Percentiles rank a stretch among this genome's conserved stretches.
phyloP scores from a whole-genome alignment of 1,140 invertebrate genomes.

The Macrobrachium nipponense region DNA sequence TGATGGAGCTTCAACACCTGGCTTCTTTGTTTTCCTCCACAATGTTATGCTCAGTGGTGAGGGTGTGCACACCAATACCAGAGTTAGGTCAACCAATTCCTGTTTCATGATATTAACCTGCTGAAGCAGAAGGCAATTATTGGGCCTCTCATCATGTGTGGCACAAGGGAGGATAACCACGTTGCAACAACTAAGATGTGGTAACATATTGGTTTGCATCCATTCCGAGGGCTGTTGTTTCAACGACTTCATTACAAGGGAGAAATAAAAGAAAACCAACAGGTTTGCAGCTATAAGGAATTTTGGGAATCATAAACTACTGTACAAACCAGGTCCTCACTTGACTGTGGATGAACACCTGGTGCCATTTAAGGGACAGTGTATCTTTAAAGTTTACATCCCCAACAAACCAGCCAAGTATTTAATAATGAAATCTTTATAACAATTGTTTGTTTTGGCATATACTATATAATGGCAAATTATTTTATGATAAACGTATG shows the following conservation, averaged over 20 bases:
- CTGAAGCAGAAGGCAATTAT: conserved; percentile 1
- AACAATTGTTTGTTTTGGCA: too few relatives aligned
- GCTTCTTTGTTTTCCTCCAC: background rate
- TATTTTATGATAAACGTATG: too few relatives aligned
- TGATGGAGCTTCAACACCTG: background rate
- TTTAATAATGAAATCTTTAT: too few relatives aligned
- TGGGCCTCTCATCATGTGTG: background rate
- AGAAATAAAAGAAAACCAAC: background rate
- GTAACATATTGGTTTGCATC: background rate
- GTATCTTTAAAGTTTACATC: conserved; percentile 5
- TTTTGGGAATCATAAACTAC: background rate
- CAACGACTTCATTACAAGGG: background rate
- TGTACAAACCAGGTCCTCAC: background rate
- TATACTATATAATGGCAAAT: too few relatives aligned
- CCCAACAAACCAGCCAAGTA: conserved; percentile 20
- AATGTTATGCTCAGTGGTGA: background rate
- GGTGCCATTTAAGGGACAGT: background rate
- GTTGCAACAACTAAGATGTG: background rate
- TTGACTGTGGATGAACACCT: conserved; percentile 23
- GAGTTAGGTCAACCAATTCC: background rate
- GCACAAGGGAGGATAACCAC: background rate
- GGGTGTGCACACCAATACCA: background rate
- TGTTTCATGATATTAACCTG: background rate
- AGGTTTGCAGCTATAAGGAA: background rate
- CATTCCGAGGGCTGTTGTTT: background rate